These are phyloP conservation scores for Xanthorhoe spadicearia DNA, from an alignment of 2,888 invertebrate genomes.

Conservation along the genomic window DNA sequence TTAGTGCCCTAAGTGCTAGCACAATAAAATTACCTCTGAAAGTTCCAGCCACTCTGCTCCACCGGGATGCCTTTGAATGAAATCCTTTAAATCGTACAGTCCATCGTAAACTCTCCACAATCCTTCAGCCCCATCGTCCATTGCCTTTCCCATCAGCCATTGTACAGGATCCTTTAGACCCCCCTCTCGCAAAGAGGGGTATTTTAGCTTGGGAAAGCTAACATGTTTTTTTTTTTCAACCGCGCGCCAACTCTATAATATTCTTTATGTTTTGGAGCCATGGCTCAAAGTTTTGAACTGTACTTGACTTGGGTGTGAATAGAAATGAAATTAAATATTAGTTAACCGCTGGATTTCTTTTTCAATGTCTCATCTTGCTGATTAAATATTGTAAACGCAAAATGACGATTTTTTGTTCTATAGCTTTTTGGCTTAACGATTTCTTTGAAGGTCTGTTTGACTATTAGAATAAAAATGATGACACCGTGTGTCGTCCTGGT, in stretches of 20 bases:
- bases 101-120: conserved; percentile 91
- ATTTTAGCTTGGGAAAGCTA: conserved; percentile 79
- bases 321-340: conserved; percentile 32
- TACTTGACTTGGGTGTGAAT: conserved; percentile 6
- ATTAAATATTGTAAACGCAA: no score
- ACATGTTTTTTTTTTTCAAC: conserved; percentile 65
- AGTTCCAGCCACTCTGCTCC: conserved; percentile 90
- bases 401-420: no score
- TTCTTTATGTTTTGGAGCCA: conserved; percentile 52
- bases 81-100: conserved; percentile 93
- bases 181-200: conserved; percentile 76
- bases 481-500: no score
- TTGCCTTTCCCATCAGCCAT: conserved; percentile 87
- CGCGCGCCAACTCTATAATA: conserved; percentile 56
- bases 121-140: conserved; percentile 89
- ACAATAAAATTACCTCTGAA: conserved; percentile 82
- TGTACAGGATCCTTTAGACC: conserved; percentile 63
- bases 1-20: conserved; percentile 3
- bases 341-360: conserved; percentile 8
- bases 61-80: conserved; percentile 93
- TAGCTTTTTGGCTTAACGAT: no score
- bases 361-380: conserved; percentile 6
- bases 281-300: conserved; percentile 27
- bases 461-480: no score
- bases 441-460: no score